These are phyloP conservation scores for Petrolisthes manimaculis DNA, from an alignment of 2,888 invertebrate species.

Conservation along the genomic window DNA sequence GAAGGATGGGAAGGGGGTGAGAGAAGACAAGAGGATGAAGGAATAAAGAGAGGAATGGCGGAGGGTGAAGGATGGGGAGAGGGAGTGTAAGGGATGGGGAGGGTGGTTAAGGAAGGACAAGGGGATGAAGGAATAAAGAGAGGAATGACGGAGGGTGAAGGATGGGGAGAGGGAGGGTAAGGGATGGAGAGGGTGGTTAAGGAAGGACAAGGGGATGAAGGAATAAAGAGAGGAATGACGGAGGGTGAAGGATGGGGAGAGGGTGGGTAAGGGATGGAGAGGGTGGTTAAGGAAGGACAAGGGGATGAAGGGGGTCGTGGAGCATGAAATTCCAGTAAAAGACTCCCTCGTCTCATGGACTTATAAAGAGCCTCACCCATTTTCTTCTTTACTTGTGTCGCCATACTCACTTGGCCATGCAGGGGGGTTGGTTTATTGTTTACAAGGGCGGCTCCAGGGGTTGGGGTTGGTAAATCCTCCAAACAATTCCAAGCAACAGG, in stretches of 20 bases:
- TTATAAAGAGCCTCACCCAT: background rate
- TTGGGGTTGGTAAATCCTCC: no score
- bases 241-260: background rate
- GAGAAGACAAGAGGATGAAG: background rate
- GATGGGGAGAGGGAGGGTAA: background rate
- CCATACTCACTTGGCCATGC: no score
- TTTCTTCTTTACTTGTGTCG: background rate
- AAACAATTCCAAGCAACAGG: no score
- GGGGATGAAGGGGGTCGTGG: conserved; percentile 18
- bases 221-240: background rate
- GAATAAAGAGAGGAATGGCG: background rate
- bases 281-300: background rate
- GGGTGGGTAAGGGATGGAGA: background rate
- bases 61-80: background rate
- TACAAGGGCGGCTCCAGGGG: no score
- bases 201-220: background rate
- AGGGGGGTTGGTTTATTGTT: no score
- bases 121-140: background rate
- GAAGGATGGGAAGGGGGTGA: background rate
- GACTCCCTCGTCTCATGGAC: background rate
- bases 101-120: background rate
- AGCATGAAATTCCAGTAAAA: conserved; percentile 12
- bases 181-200: background rate
- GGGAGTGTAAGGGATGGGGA: background rate
- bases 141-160: background rate